A percentile compares a stretch with the other conserved stretches of the same genome.
Evolutionary conservation across 1,140 invertebrate genomes (phyloP).

Genomic region (Homarus americanus): DNA sequence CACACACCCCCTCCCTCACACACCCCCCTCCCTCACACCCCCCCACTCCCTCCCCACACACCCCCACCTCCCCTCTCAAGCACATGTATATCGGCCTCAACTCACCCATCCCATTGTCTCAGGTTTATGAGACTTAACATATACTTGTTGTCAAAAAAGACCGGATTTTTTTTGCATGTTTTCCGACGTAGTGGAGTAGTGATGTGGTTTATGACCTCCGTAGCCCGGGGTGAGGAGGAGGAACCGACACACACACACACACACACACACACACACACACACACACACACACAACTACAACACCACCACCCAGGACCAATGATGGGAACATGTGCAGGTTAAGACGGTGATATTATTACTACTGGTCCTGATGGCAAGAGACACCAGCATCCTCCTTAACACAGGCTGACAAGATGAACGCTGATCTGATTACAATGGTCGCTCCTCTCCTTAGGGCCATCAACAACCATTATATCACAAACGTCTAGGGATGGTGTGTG

Average conservation of each 20-base stretch:
- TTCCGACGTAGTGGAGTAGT: neutral
- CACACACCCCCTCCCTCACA: neutral
- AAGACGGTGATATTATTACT: too few species aligned
- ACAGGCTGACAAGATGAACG: too few species aligned
- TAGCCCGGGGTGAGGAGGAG: neutral
- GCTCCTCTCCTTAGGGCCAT: too few species aligned
- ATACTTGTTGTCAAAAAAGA: neutral
- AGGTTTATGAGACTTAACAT: neutral
- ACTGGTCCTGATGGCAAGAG: neutral
- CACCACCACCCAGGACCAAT: too few species aligned
- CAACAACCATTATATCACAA: too few species aligned
- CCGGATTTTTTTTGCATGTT: neutral
- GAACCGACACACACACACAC: neutral
- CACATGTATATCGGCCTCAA: neutral
- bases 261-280: neutral
- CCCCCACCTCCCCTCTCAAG: neutral
- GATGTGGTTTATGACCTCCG: slow-evolving; percentile 1
- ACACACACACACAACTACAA: neutral
- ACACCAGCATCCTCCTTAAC: neutral
- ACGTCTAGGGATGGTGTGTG: too few species aligned
- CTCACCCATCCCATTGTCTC: neutral
- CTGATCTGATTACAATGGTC: too few species aligned
- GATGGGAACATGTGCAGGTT: too few species aligned
- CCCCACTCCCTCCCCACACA: neutral
- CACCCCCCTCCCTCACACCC: too few species aligned